Conservation (phyloP, 2,797 vertebrate species). For the Leptodactylus fallax region DNA sequence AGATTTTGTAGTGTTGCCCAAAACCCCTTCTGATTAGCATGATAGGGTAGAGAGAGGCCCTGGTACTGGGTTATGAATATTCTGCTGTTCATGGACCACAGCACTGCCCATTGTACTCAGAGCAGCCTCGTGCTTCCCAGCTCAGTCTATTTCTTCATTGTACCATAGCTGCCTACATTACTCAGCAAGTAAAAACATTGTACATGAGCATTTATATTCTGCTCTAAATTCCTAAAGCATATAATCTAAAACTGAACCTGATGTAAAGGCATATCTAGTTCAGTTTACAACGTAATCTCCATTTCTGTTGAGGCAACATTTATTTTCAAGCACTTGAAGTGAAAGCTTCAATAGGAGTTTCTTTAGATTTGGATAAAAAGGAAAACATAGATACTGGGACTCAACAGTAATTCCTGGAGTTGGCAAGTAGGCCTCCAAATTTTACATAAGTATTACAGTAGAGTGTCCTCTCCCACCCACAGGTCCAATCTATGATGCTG, state of each 20-base stretch:
- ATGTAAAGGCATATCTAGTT: neutral
- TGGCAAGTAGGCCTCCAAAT: too few relatives aligned
- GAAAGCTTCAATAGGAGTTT: too few relatives aligned
- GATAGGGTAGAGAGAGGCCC: slow-evolving; percentile 19
- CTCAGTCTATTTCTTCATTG: slow-evolving; percentile 23
- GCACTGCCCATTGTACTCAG: slow-evolving; percentile 36
- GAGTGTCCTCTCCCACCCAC: too few relatives aligned
- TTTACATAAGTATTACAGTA: too few relatives aligned
- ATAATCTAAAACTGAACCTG: neutral
- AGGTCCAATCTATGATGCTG: too few relatives aligned
- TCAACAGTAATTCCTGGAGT: too few relatives aligned
- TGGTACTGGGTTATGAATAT: slow-evolving; percentile 52
- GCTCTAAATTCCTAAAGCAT: neutral
- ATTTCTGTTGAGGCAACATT: too few relatives aligned
- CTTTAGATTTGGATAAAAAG: too few relatives aligned
- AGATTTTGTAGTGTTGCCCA: neutral
- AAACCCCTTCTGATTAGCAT: slow-evolving; percentile 10
- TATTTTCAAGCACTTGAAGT: too few relatives aligned
- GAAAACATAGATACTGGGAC: too few relatives aligned
- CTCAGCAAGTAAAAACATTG: neutral
- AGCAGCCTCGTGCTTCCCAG: slow-evolving; percentile 32
- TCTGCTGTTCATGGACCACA: slow-evolving; percentile 44
- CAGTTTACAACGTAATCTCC: neutral
- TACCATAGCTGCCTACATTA: neutral
- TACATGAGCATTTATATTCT: neutral